phyloP scores from a whole-genome alignment of 92 coral and sea anemone genomes.

The Epizoanthus stellaris region DNA sequence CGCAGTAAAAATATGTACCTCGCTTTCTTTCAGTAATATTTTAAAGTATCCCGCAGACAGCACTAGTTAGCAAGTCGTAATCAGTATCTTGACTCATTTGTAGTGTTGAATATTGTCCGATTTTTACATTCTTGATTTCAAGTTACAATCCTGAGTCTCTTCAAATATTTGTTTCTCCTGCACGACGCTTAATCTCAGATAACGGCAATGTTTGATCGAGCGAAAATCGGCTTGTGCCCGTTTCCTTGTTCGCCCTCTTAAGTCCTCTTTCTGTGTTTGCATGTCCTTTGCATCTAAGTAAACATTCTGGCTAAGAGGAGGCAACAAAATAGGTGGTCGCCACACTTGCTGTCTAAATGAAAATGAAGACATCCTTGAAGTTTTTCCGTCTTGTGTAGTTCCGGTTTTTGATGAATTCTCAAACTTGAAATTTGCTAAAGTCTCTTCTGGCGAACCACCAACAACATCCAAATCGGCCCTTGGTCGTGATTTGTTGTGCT shows the following conservation, averaged over 20 bases:
- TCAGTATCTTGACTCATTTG: no score
- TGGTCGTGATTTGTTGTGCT: conserved; percentile 13
- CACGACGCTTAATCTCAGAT: conserved; percentile 50
- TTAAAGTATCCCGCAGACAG: no score
- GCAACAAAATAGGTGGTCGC: conserved; percentile 49
- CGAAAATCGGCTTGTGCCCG: conserved; percentile 22
- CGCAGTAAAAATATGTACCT: no score
- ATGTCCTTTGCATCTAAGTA: conserved; percentile 45
- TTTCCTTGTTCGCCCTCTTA: conserved; percentile 8
- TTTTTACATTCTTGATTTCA: neutral
- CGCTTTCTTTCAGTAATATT: no score
- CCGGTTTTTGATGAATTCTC: neutral
- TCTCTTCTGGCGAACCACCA: neutral
- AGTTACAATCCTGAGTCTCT: neutral
- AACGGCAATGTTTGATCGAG: conserved; percentile 48
- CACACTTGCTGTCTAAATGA: neutral
- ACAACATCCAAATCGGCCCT: neutral
- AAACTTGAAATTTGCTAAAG: neutral
- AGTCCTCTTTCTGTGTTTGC: conserved; percentile 46
- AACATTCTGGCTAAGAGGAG: conserved; percentile 54
- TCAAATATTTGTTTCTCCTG: conserved; percentile 28
- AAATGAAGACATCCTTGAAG: neutral
- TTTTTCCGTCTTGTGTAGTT: neutral
- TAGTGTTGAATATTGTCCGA: neutral
- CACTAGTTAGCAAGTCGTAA: no score